Evolutionary conservation across 1,140 invertebrate species (phyloP), one percentile per base, ranked within the genome.

Genomic region (Camponotus floridanus): DNA sequence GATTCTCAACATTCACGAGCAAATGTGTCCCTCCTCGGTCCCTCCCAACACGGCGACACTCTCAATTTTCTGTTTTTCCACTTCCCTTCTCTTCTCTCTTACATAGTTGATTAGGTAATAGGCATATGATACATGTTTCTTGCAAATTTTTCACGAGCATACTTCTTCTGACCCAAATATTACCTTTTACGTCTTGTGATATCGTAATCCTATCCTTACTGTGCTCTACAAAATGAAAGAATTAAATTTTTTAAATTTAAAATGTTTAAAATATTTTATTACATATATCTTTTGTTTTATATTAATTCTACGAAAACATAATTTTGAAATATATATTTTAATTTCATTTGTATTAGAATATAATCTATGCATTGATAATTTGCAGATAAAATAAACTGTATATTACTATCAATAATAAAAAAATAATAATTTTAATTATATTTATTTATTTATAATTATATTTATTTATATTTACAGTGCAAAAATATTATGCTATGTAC

Each of bases 1-100:
- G 67, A 81, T 36, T 70, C 21, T 81, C 36, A 18, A 61, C 39
- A 18, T 45, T 73, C 55, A 36, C 26, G 13, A 71, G 39, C 51
- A 42, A 81, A 59, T 55, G 57, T 33, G 2, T 64, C 36, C n/a
- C 62, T 64, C n/a, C n/a, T 62, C 21, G 36, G 6, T 39, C 36
- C n/a, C 62, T 64, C n/a, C n/a, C 68, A 26, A 11, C 33, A 45
- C 6, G 42, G 36, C 15, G 8, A 64, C 51, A 42, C 55, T 70
- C 57, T 71, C 51, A 70, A 87, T 80, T 87, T 70, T 76, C 33
- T 57, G 31, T 61, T 74, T 74, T 21, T 5, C 39, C 39, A 11
- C 11, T 18, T 18, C 48, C 13, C 11, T 48, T 48, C 45, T 51
- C 48, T 18, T 51, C 15, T 51, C 48, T 51, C 15, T 51, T 61